A percentile compares a stretch with the other conserved stretches of the same genome.
phyloP scores from a whole-genome alignment of 2,888 invertebrate species.

The Aphodius granarius region DNA sequence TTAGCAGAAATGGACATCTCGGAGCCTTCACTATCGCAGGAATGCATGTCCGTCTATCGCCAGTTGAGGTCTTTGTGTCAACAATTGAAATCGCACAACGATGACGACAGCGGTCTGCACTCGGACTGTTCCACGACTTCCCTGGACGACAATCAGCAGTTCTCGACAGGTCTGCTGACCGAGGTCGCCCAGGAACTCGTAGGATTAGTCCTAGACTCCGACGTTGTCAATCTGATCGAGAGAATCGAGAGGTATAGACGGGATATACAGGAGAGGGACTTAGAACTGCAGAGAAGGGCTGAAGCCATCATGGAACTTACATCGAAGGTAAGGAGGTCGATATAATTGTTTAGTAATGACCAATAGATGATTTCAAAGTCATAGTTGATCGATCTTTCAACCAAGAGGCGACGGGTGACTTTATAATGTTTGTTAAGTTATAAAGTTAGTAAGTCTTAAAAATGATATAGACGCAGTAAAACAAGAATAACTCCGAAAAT shows the following conservation, averaged over 20 bases:
- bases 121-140: conserved; percentile 70
- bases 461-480: too few relatives aligned
- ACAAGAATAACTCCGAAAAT: too few relatives aligned
- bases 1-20: conserved; percentile 90
- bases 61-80: conserved; percentile 73
- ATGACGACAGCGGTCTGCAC: conserved; percentile 65
- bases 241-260: conserved; percentile 77
- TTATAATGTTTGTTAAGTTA: too few relatives aligned
- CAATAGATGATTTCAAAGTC: too few relatives aligned
- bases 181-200: conserved; percentile 78
- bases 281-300: conserved; percentile 79
- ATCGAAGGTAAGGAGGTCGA: conserved; percentile 65
- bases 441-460: too few relatives aligned
- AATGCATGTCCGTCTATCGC: conserved; percentile 72
- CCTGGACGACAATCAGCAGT: conserved; percentile 55
- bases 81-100: conserved; percentile 75
- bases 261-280: conserved; percentile 74
- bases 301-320: conserved; percentile 79
- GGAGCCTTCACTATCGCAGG: conserved; percentile 60
- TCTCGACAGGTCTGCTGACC: conserved; percentile 53
- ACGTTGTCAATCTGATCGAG: conserved; percentile 73
- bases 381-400: too few relatives aligned
- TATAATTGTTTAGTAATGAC: too few relatives aligned
- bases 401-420: too few relatives aligned
- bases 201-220: conserved; percentile 71